These are phyloP conservation scores for Micoletzkya japonica DNA, from an alignment of 2,888 invertebrate species.

Conservation along the genomic window DNA sequence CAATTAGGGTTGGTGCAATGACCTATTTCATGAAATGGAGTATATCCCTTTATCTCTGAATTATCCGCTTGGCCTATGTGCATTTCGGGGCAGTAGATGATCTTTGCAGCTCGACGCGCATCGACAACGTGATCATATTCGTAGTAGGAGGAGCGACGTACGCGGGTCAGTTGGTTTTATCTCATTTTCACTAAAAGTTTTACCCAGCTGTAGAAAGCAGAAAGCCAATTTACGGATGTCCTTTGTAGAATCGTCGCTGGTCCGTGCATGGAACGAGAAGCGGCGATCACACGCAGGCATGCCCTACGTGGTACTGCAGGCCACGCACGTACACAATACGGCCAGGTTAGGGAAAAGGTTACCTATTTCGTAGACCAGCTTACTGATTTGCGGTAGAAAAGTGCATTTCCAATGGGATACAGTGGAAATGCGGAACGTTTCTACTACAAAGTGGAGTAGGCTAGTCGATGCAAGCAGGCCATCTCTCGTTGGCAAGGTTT, in stretches of 20 bases:
- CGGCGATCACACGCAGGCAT: conserved; percentile 33
- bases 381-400: not conserved
- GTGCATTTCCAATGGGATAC: not conserved
- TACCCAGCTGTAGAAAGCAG: not conserved
- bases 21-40: too few species aligned
- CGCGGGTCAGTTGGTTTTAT: conserved; percentile 66
- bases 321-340: conserved; percentile 54
- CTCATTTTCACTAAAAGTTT: not conserved
- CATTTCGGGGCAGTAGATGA: too few species aligned
- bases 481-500: too few species aligned
- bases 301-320: conserved; percentile 48
- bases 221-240: too few species aligned
- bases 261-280: conserved; percentile 38
- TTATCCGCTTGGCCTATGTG: too few species aligned
- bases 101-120: conserved; percentile 68
- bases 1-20: too few species aligned
- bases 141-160: conserved; percentile 94
- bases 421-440: not conserved
- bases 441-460: not conserved
- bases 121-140: conserved; percentile 92
- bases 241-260: conserved; percentile 41
- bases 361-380: not conserved
- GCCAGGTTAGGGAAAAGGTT: conserved; percentile 30
- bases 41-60: too few species aligned
- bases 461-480: not conserved